Evolutionary conservation across 1,140 invertebrate species (phyloP), one percentile per base, ranked within the genome.

Genomic region (Globodera rostochiensis): DNA sequence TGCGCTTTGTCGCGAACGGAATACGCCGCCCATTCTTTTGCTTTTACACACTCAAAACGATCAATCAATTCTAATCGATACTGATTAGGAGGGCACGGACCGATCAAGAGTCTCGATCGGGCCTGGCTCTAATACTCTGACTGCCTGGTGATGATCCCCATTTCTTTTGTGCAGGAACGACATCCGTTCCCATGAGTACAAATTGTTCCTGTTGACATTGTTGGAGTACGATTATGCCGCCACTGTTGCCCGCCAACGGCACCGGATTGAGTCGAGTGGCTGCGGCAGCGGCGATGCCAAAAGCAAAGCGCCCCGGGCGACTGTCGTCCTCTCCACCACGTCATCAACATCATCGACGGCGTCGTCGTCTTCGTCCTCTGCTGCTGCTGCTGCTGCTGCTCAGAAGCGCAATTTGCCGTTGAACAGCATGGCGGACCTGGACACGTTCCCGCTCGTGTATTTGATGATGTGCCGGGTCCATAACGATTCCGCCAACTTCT

Each of bases 191-290:
- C 36, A 64, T 45, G 49, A 76, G 45, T 76, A 64, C 46, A 76
- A 76, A 60, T 50, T 45, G 66, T 76, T 76, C n/a, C 19, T 76
- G 13, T 46, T 76, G 45, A 21, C 15, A 2, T n/a, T 76, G 19
- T 76, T 76, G 66, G 74, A 76, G 66, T 76, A 76, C 46, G 74
- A 76, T 57, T 76, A 57, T 57, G 74, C 74, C 6, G 19, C 66
- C 57, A 64, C 57, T 19, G 57, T n/a, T 57, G 47, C 66, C 47
- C 66, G 47, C 8, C 45, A 57, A 76, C 66, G 66, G 45, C 46
- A 64, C 5, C 57, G 57, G 8, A 64, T 19, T 19, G 57, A 64
- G 57, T 6, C 57, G 57, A 15, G 11, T 19, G 57, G 19, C 57
- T 4, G 57, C 5, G 57, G 19, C 57, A 15, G 57, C 5, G 57